Evolutionary conservation across 2,888 invertebrate genomes (phyloP).

Genomic region (Bibio marci): DNA sequence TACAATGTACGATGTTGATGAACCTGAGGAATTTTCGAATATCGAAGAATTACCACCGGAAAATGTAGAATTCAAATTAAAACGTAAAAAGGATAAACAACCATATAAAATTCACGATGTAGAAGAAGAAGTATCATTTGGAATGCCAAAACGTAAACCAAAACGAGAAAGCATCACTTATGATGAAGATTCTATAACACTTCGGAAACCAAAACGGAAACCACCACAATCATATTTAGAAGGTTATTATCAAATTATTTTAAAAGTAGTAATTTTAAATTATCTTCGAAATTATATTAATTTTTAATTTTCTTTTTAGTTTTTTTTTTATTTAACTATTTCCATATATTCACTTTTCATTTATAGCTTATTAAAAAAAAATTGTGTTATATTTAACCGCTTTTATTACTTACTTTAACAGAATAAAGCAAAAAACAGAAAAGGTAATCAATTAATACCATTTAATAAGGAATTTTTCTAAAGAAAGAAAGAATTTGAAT

Average conservation of each 20-base stretch:
- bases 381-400: too few species aligned
- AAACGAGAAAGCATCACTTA: slow-evolving; percentile 30
- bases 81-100: slow-evolving; percentile 30
- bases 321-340: slow-evolving; percentile 5
- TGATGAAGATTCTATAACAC: slow-evolving; percentile 47
- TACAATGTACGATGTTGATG: slow-evolving; percentile 34
- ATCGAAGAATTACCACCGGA: slow-evolving; percentile 33
- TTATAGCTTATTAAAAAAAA: background rate
- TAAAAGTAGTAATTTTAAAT: slow-evolving; percentile 3
- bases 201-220: slow-evolving; percentile 54
- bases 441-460: too few species aligned
- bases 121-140: slow-evolving; percentile 36
- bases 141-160: slow-evolving; percentile 31
- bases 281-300: too few species aligned
- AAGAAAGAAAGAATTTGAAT: too few species aligned
- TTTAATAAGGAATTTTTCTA: background rate
- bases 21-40: slow-evolving; percentile 31
- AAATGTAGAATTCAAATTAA: slow-evolving; percentile 31
- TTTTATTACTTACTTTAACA: too few species aligned
- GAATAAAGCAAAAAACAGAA: too few species aligned
- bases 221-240: slow-evolving; percentile 47
- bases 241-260: slow-evolving; percentile 43
- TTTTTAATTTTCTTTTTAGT: background rate
- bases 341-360: background rate
- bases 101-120: slow-evolving; percentile 37